Conservation (phyloP, 2,113 vertebrate species). For the Myotis brandtii region DNA sequence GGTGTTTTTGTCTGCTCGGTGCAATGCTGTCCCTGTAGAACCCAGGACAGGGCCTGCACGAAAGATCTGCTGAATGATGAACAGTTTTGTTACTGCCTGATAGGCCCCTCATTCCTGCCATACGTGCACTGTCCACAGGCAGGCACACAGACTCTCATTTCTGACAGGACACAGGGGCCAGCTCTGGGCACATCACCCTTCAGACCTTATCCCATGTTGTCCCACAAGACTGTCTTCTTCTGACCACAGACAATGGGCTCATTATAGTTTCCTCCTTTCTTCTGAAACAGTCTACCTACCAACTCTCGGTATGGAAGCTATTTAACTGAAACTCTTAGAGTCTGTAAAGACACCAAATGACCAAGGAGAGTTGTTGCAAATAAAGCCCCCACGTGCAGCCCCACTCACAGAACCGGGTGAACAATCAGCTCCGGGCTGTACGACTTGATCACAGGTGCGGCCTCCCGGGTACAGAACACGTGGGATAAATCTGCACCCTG, state of each 20-base stretch:
- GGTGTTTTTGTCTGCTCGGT: not conserved
- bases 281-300: not conserved
- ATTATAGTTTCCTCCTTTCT: not conserved
- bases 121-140: not conserved
- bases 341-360: not conserved
- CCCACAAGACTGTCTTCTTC: not conserved
- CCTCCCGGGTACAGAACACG: constrained; percentile 97
- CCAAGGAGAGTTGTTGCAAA: not conserved
- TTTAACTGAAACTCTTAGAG: not conserved
- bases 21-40: not conserved
- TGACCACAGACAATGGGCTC: not conserved
- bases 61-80: not conserved
- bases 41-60: not conserved
- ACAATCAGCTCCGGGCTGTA: constrained; percentile 99
- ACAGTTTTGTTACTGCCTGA: not conserved
- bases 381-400: not conserved
- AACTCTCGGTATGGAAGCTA: not conserved
- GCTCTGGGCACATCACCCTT: no score
- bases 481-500: constrained; percentile 98
- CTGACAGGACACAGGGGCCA: not conserved
- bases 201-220: not conserved
- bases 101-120: not conserved
- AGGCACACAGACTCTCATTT: not conserved
- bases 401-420: constrained; percentile 97
- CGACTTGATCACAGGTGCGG: constrained; percentile 96